Evolutionary conservation across 1,140 invertebrate species (phyloP).

Genomic region (Lethocerus indicus): DNA sequence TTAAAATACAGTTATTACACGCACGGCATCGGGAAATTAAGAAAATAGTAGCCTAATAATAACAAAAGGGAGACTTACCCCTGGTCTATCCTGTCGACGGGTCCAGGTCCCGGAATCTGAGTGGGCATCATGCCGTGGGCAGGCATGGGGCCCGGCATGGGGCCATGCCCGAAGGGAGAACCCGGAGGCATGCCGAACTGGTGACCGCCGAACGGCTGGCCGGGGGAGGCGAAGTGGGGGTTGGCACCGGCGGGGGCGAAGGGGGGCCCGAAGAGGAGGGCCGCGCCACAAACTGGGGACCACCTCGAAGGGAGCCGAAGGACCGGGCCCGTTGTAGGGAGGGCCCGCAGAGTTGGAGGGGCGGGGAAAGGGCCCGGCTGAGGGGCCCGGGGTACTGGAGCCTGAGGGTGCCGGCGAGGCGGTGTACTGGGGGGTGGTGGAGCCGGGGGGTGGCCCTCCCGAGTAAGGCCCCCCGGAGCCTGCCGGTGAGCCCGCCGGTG

Average conservation of each 20-base stretch:
- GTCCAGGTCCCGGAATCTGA: conserved; percentile 43
- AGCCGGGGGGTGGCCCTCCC: conserved; percentile 44
- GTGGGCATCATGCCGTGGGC: conserved; percentile 28
- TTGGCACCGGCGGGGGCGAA: conserved; percentile 39
- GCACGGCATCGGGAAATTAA: too few relatives aligned
- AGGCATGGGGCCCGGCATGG: conserved; percentile 25
- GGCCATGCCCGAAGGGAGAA: conserved; percentile 43
- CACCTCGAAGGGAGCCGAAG: conserved; percentile 49
- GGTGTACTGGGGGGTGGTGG: conserved; percentile 53
- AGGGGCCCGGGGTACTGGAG: conserved; percentile 54
- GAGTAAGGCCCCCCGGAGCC: conserved; percentile 45
- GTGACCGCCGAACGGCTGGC: conserved; percentile 39
- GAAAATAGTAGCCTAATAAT: neutral
- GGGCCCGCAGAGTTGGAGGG: conserved; percentile 39
- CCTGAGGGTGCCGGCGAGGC: conserved; percentile 55
- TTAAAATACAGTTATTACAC: neutral
- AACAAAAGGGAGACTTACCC: conserved; percentile 33
- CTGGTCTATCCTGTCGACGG: conserved; percentile 51
- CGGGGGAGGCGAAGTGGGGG: conserved; percentile 44
- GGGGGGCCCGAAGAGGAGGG: conserved; percentile 47
- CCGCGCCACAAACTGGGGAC: conserved; percentile 39
- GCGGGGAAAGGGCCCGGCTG: conserved; percentile 36
- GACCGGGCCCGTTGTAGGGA: conserved; percentile 43
- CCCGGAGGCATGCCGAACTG: conserved; percentile 51
- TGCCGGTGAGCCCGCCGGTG: conserved; percentile 43